Base-by-base conservation (phyloP, 2,888 invertebrate species). In the Bellardia bayeri region DNA sequence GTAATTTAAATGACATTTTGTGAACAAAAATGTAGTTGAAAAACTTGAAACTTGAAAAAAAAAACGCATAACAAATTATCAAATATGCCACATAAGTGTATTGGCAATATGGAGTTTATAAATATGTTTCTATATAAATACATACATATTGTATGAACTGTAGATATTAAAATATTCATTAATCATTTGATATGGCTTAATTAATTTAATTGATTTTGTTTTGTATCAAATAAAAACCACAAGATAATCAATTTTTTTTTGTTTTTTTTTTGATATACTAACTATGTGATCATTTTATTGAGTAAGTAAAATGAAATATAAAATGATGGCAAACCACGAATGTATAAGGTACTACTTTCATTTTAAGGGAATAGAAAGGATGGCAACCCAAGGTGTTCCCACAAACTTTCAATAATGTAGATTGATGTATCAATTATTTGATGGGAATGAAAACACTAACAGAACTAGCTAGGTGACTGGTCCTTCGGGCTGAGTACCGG, bases 171-270 rank as follows among this genome's bases (percentile, higher is more conserved):
- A 69, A 58, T 69, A 74, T 69, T 86, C 82, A 86, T 82, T 86
- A 82, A 82, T 86, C 86, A 82, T 86, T 82, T 78, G 86, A 79
- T 63, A 82, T 82, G 78, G 74, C 74, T 82, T 78, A 86, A 82
- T 82, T 86, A 78, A 82, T 82, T 79, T 86, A 86, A 86, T 82
- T 82, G 78, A 82, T 82, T 86, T 82, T 78, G 13, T 66, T 85
- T 37, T 58, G n/a, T 80, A 61, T 64, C 40, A 72, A 76, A 76
- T 33, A n/a, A 7, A 37, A 66, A 45, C 64, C 72, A 56, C 64
- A 74, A 81, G 37, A 81, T 33, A 8, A 61, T 51, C 33, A 54
- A 33, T 33, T 51, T 23, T 23, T 23, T 23, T 23, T 23, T 23
- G 14, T 8, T 13, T 49, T 11, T 37, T 56, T 23, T 54, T 78